Base-by-base conservation (phyloP, 2,888 invertebrate species). In the Syritta pipiens region DNA sequence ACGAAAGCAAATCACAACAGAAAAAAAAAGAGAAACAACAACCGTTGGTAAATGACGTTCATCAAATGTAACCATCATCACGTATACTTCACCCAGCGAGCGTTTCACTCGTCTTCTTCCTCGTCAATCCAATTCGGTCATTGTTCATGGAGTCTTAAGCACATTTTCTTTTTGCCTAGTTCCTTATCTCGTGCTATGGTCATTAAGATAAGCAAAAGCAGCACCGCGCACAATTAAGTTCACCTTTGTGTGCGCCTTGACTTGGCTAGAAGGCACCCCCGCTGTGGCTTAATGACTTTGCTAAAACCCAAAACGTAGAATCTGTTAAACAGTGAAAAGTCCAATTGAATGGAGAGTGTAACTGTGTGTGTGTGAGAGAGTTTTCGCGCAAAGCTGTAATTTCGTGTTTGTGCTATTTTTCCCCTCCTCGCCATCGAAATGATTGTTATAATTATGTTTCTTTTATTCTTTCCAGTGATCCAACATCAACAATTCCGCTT, bases 401-500 rank as follows among this genome's bases (percentile, higher is more conserved):
- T 30, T 10, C 19, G 1, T 35, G n/a, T 14, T 19, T 10, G 10
- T 30, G 19, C 60, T 53, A 14, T 57, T 59, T 55, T 30, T 49
- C 20, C 10, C 51, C 22, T n/a, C n/a, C n/a, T n/a, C 37, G 12
- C 42, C 6, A 9, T 28, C 9, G 40, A 55, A 55, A 72, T 51
- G 35, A 60, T 65, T 72, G 32, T 55, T 49, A 53, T 72, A 71
- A 44, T 72, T 62, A 46, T 67, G 26, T 9, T 6, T 51, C 40
- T 40, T 26, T 30, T n/a, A 37, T 26, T 12, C 17, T 7, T 35
- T 81, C 12, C 86, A 93, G 94, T 93, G 4, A 90, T 93, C 82
- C 92, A 92, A 75, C 93, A 93, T 76, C 93, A 94, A 86, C 94
- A 94, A 87, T 95, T 95, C 88, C 92, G 93, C 30, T 90, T 93